phyloP scores from a whole-genome alignment of 2,888 invertebrate genomes.

The Campoplex nolae region DNA sequence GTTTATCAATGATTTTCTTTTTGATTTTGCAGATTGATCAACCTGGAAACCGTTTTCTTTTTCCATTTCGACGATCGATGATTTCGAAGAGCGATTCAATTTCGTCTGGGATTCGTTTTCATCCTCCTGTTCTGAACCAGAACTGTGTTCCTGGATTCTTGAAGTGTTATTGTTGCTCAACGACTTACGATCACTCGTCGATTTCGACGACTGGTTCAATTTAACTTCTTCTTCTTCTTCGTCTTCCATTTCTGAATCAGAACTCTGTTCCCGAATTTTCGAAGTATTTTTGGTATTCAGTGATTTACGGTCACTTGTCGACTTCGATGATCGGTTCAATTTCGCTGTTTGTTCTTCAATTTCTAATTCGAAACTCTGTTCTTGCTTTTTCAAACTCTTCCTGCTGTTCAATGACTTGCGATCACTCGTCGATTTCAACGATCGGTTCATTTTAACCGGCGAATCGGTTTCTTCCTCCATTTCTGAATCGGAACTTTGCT shows the following conservation, averaged over 20 bases:
- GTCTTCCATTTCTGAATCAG: constrained; percentile 14
- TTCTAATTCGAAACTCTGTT: constrained; percentile 1
- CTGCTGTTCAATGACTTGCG: constrained; percentile 18
- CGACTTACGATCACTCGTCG: constrained; percentile 20
- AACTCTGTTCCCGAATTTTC: constrained; percentile 1
- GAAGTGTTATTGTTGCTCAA: constrained; percentile 25
- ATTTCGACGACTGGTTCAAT: neutral
- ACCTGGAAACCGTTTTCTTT: neutral
- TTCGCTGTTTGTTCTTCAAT: neutral
- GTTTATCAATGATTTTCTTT: constrained; percentile 28
- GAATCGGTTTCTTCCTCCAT: constrained; percentile 1
- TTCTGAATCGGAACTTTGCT: constrained; percentile 12
- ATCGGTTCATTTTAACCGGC: neutral
- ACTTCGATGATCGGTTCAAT: constrained; percentile 32
- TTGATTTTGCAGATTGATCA: neutral
- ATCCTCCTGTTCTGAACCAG: no score
- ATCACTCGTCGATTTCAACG: constrained; percentile 2
- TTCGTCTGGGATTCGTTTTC: neutral
- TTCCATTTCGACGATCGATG: no score
- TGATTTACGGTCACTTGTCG: neutral
- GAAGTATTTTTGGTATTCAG: constrained; percentile 9
- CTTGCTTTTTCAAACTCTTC: constrained; percentile 21
- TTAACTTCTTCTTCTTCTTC: neutral
- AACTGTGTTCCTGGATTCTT: neutral
- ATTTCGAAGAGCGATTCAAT: no score